Evolutionary conservation across 2,888 invertebrate genomes (phyloP), one percentile per base, ranked within the genome.

Genomic region (Hermaeophaga mercurialis): DNA sequence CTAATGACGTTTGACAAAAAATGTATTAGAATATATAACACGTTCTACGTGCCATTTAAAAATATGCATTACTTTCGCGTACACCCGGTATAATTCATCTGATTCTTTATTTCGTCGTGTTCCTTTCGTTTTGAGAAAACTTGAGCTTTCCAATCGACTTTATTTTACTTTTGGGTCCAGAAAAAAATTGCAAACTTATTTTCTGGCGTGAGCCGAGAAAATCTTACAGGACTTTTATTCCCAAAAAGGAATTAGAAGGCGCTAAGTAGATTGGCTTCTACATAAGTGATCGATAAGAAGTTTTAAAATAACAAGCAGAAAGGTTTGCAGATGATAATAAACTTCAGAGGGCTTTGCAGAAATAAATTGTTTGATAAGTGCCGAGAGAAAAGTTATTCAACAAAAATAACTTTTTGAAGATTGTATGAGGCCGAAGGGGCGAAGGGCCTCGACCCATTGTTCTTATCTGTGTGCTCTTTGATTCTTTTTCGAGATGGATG

Each of bases 331-430:
- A 60, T n/a, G n/a, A n/a, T 60, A 48, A 60, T 57, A 57, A 60
- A 57, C 49, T 54, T 48, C 38, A 34, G 45, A 56, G 53, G 53
- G 53, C 39, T 38, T 41, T 41, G 39, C 54, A 46, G 43, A 56
- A 59, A 56, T 56, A 59, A 59, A 59, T 59, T 56, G 59, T 56
- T 59, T 43, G 41, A 36, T 54, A 48, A 54, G 58, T 54, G 54
- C 46, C 41, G 12, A 7, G 36, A 31, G 46, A 33, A 49, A 58
- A 55, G 44, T 55, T 49, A 34, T 44, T 53, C 45, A 38, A 31
- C 45, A 39, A 46, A 46, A 44, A 46, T 46, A 54, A 54, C 54
- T 54, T 54, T 53, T 45, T 31, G 31, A 54, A 46, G 33, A 54
- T 45, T 18, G 39, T 18, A 46, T 17, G 31, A 36, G 41, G 34